A percentile compares a stretch with the other conserved stretches of the same genome.
These are phyloP conservation scores for Arothron firmamentum DNA, from an alignment of 2,113 vertebrate species.

Conservation along the genomic window DNA sequence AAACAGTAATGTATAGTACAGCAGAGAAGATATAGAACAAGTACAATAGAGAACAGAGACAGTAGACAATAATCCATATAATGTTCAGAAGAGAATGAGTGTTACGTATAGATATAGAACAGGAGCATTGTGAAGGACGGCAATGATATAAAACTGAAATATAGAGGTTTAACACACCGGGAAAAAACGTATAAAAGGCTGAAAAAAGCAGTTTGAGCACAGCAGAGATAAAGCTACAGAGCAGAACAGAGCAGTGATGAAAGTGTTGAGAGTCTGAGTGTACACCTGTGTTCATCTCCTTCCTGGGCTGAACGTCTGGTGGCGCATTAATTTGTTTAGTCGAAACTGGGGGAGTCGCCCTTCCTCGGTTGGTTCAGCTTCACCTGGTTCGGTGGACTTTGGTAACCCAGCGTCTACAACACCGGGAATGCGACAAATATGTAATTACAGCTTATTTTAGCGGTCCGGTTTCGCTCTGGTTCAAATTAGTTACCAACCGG, in stretches of 20 bases:
- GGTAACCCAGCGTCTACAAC: neutral
- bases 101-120: no score
- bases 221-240: no score
- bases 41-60: no score
- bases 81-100: no score
- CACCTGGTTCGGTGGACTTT: conserved; percentile 36
- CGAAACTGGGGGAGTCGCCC: conserved; percentile 63
- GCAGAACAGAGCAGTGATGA: neutral
- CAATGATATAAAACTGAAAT: no score
- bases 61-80: no score
- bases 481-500: neutral
- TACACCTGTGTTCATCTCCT: conserved; percentile 57
- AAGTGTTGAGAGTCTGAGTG: neutral
- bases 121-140: no score
- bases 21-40: no score
- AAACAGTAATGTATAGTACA: no score
- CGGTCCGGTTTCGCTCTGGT: neutral
- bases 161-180: no score
- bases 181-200: no score
- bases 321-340: conserved; percentile 34
- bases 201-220: no score
- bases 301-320: conserved; percentile 46
- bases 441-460: neutral
- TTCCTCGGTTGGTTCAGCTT: conserved; percentile 30
- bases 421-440: conserved; percentile 13